Evolutionary conservation across 2,113 vertebrate species (phyloP).

Genomic region (Camelus bactrianus): DNA sequence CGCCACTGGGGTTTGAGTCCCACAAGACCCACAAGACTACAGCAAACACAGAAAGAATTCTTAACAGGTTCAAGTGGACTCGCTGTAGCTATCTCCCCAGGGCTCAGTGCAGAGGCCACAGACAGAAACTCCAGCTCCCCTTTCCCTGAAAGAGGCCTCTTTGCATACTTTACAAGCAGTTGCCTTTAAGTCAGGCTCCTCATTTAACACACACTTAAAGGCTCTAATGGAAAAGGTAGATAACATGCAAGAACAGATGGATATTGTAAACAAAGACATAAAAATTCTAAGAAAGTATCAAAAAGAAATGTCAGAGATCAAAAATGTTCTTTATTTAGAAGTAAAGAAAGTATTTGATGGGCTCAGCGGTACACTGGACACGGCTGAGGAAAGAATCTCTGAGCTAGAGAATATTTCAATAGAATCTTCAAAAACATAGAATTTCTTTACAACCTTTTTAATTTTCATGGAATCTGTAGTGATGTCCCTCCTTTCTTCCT

Average conservation of each 20-base stretch:
- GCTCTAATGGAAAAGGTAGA: background rate
- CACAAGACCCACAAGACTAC: background rate
- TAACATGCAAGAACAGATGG: background rate
- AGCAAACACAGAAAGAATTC: background rate
- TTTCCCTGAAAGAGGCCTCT: background rate
- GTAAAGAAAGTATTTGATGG: background rate
- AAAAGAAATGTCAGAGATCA: background rate
- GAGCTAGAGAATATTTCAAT: background rate
- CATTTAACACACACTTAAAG: background rate
- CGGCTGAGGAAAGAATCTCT: background rate
- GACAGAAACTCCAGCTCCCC: background rate
- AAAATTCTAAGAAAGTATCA: background rate
- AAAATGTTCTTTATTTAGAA: background rate
- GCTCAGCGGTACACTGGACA: background rate
- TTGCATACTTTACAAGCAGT: background rate
- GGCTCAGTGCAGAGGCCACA: background rate
- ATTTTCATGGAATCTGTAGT: background rate
- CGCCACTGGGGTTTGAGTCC: background rate
- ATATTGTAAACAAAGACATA: background rate
- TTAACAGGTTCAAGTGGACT: background rate
- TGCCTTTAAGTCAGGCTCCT: background rate
- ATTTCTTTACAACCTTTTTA: background rate
- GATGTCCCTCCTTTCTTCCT: background rate
- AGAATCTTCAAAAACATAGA: background rate
- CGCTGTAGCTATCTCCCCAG: background rate